phyloP scores from a whole-genome alignment of 2,888 invertebrate species.

The Marasmarcha lunaedactyla region DNA sequence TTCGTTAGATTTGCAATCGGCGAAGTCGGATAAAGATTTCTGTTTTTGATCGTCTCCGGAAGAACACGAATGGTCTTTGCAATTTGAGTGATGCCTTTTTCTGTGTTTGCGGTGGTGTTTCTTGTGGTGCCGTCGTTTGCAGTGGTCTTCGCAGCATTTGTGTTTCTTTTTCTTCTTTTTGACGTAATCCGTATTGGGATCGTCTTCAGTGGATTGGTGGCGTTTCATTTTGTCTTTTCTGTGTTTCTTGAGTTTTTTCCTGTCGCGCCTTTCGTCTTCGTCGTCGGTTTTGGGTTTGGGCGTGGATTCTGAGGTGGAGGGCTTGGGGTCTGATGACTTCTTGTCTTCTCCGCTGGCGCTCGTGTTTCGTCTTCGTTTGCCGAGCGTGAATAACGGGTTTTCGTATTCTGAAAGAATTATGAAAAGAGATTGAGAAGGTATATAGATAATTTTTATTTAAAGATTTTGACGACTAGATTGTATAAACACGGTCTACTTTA shows the following conservation, averaged over 20 bases:
- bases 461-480: too few relatives aligned
- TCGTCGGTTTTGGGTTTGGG: constrained; percentile 32
- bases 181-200: constrained; percentile 52
- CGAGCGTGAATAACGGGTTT: constrained; percentile 81
- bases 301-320: neutral
- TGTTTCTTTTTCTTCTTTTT: constrained; percentile 78
- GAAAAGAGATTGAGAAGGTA: too few relatives aligned
- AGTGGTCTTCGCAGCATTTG: constrained; percentile 76
- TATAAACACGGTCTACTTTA: too few relatives aligned
- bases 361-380: constrained; percentile 80
- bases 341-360: constrained; percentile 74
- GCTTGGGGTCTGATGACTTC: constrained; percentile 24
- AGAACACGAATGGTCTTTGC: constrained; percentile 60
- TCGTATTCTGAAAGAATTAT: constrained; percentile 82
- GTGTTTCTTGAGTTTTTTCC: constrained; percentile 77
- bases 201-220: constrained; percentile 47
- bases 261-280: constrained; percentile 67
- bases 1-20: constrained; percentile 56
- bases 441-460: too few relatives aligned
- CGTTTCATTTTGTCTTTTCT: constrained; percentile 73
- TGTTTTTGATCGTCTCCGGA: constrained; percentile 61
- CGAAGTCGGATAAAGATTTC: constrained; percentile 48
- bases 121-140: constrained; percentile 81
- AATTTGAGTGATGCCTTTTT: constrained; percentile 75
- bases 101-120: constrained; percentile 84